Conservation (phyloP, 2,113 vertebrate species). For the Gorilla gorilla region DNA sequence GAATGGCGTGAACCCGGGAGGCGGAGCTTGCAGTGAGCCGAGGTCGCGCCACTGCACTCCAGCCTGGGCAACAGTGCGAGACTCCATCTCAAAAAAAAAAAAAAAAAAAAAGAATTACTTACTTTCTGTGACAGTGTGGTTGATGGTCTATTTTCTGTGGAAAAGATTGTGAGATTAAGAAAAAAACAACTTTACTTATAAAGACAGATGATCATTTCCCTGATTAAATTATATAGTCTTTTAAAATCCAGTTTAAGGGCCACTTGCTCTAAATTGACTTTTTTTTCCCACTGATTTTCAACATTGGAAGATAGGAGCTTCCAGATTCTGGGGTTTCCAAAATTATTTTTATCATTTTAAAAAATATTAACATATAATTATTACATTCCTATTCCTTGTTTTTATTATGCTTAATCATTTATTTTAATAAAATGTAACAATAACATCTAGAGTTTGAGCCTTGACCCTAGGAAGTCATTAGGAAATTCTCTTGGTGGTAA, state of each 20-base stretch:
- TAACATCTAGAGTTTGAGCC: background rate
- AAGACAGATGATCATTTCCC: background rate
- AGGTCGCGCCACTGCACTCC: no score
- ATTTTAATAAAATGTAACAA: background rate
- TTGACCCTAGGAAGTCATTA: background rate
- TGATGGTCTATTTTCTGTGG: conserved; percentile 17
- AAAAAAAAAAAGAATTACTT: no score
- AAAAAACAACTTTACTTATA: background rate
- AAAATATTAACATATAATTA: background rate
- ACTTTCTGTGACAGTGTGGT: background rate
- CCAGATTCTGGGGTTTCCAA: background rate
- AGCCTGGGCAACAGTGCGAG: no score
- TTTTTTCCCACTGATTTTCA: background rate
- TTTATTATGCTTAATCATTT: conserved; percentile 32
- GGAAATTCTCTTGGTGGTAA: background rate
- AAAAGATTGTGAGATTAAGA: background rate
- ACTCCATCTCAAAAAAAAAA: no score
- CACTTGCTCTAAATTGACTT: background rate
- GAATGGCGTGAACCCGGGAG: no score
- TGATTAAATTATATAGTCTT: background rate
- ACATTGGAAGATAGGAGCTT: background rate
- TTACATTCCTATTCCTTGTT: background rate
- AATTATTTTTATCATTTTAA: background rate
- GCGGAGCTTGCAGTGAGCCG: no score
- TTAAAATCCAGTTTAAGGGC: background rate